Conservation (phyloP, 2,888 invertebrate genomes). For the Leucoma salicis region DNA sequence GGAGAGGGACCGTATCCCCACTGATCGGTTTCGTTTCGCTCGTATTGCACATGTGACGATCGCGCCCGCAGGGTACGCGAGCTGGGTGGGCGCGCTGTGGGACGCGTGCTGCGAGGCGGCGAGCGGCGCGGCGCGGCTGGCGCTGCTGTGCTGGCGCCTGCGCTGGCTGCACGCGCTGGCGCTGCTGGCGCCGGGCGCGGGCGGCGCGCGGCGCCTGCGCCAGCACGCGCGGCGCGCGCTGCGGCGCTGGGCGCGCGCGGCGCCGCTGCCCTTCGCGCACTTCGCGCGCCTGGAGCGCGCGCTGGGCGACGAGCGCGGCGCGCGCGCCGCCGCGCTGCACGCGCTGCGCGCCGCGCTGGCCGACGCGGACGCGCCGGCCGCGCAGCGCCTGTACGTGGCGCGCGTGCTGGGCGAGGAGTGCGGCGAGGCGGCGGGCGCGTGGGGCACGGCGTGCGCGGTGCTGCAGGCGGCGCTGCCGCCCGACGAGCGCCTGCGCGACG, state of each 20-base stretch:
- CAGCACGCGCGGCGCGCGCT: slow-evolving; percentile 35
- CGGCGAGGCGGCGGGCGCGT: slow-evolving; percentile 22
- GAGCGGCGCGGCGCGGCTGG: slow-evolving; percentile 37
- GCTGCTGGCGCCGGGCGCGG: slow-evolving; percentile 25
- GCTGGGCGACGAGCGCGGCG: slow-evolving; percentile 18
- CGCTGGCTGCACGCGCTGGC: slow-evolving; percentile 58
- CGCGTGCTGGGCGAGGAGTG: slow-evolving; percentile 7
- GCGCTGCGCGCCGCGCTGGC: slow-evolving; percentile 23
- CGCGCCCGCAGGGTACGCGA: slow-evolving; percentile 38
- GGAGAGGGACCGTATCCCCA: too few relatives aligned
- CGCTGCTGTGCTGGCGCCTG: slow-evolving; percentile 63
- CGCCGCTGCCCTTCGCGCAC: slow-evolving; percentile 48
- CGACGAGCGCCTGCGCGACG: slow-evolving; percentile 25
- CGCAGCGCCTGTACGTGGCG: slow-evolving; percentile 40
- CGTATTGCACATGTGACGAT: too few relatives aligned
- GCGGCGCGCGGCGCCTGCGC: slow-evolving; percentile 35
- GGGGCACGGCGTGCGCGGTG: slow-evolving; percentile 27
- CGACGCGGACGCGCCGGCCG: slow-evolving; percentile 15
- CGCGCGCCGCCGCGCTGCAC: slow-evolving; percentile 19
- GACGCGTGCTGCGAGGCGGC: slow-evolving; percentile 47
- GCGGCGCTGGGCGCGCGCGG: slow-evolving; percentile 28
- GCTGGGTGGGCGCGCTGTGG: slow-evolving; percentile 51
- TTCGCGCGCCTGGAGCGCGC: slow-evolving; percentile 51
- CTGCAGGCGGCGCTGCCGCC: slow-evolving; percentile 18
- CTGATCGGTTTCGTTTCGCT: too few relatives aligned